Evolutionary conservation across 2,797 vertebrate genomes (phyloP), one percentile per base, ranked within the genome.

Genomic region (Hyperoplus immaculatus): DNA sequence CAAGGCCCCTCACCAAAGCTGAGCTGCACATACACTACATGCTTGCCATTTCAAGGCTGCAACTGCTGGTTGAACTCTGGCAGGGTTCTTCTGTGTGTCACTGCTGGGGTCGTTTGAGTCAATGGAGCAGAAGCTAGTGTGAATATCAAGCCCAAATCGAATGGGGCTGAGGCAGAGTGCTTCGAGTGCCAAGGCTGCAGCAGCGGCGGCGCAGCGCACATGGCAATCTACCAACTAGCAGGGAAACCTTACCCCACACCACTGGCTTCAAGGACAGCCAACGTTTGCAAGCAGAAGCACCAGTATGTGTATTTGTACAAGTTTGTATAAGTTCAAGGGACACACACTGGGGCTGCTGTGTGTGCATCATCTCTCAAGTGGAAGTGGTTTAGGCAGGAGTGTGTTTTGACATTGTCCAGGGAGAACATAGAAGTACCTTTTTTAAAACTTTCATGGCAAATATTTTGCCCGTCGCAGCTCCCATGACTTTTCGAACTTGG

Each of bases 391-490:
- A 45, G 36, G 54, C n/a, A 57, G 38, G 63, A 16, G 6, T 42
- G 8, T 29, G 16, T 57, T 49, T 5, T 2, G 7, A 21, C 4
- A 60, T 8, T 49, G 6, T 46, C 0, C 1, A 54, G 1, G 0
- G 21, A 13, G 29, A 36, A n/a, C 29, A 16, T 49, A 50, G 15
- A 72, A 93, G 47, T 96, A 99, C 98, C 98, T 99, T 99, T 96
- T 99, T 99, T 93, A 99, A 96, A 90, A 99, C 97, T 93, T 99
- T 99, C 98, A 99, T 99, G 79, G 98, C 98, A 96, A 99, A 99
- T 95, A 99, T 99, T 90, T 98, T 99, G 87, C 97, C 96, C 0
- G 96, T 94, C 81, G 96, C 97, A 49, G 96, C 97, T 85, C 98
- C 98, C 0, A 96, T 94, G 72, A 99, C 97, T 96, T 99, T 99